phyloP scores from a whole-genome alignment of 2,113 vertebrate species.

The Sander vitreus region DNA sequence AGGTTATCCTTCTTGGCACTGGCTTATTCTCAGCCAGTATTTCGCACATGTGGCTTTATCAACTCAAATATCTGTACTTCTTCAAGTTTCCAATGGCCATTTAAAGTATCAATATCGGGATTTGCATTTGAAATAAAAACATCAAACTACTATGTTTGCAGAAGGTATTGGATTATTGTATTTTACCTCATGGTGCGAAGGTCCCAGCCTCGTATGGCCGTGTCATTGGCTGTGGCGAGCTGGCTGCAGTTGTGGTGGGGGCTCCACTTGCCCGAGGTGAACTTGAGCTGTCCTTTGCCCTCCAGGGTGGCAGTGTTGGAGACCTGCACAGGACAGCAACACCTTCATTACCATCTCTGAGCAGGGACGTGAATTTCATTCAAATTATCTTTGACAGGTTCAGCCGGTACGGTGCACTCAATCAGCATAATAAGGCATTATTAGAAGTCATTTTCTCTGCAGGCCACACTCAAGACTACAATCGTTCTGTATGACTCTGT shows the following conservation, averaged over 20 bases:
- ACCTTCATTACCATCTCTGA: constrained; percentile 29
- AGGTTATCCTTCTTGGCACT: background rate
- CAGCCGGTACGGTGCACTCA: constrained; percentile 18
- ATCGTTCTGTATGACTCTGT: constrained; percentile 14
- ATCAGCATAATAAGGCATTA: constrained; percentile 52
- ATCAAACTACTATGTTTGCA: background rate
- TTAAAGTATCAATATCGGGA: constrained; percentile 3
- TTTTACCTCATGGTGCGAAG: constrained; percentile 94
- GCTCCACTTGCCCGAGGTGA: constrained; percentile 96
- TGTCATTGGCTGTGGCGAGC: constrained; percentile 96
- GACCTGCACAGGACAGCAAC: constrained; percentile 81
- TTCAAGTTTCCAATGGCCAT: constrained; percentile 10
- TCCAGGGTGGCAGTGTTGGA: constrained; percentile 91
- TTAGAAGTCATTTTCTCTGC: constrained; percentile 50
- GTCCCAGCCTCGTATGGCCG: constrained; percentile 94
- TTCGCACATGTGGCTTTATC: constrained; percentile 14
- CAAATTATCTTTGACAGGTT: constrained; percentile 22
- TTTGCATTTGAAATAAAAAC: constrained; percentile 1
- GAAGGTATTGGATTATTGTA: background rate
- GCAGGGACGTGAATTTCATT: constrained; percentile 19
- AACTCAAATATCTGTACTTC: background rate
- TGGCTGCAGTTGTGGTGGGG: constrained; percentile 97
- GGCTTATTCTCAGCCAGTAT: constrained; percentile 15
- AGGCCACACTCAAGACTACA: constrained; percentile 39
- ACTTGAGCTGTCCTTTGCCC: constrained; percentile 97